Conservation (phyloP, 2,113 vertebrate genomes). For the Orcinus orca region DNA sequence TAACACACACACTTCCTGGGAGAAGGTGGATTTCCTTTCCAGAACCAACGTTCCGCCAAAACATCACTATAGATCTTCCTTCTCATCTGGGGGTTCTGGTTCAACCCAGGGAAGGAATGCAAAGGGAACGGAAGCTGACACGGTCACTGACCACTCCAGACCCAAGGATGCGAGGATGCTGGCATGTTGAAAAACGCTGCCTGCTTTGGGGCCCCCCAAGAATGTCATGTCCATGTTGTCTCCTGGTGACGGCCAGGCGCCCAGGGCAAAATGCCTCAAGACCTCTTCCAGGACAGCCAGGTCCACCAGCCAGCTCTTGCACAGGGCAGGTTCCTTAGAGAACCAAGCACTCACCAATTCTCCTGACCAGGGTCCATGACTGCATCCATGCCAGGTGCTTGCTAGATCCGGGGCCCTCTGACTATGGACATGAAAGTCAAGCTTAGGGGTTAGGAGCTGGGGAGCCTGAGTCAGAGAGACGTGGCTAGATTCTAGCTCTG, state of each 20-base stretch:
- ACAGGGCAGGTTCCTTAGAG: not conserved
- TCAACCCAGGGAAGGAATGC: not conserved
- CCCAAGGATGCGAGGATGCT: not conserved
- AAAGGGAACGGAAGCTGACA: not conserved
- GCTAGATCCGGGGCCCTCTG: not conserved
- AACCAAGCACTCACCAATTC: not conserved
- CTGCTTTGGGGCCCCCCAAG: not conserved
- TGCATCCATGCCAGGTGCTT: not conserved
- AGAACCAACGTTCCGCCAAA: not conserved
- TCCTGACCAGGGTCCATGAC: not conserved
- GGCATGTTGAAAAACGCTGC: not conserved
- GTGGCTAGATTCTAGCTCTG: not conserved
- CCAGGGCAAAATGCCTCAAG: not conserved
- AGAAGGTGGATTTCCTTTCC: not conserved
- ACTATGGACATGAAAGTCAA: not conserved
- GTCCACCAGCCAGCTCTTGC: not conserved
- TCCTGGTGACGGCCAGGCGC: not conserved
- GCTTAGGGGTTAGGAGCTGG: not conserved
- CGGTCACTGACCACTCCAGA: not conserved
- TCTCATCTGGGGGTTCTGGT: not conserved
- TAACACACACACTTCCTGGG: not conserved
- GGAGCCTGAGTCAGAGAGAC: not conserved
- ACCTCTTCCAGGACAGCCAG: not conserved
- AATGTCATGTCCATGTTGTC: fast-evolving
- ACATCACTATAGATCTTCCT: not conserved